Evolutionary conservation across 2,797 vertebrate species (phyloP), one percentile per base, ranked within the genome.

Genomic region (Sebastes minor): DNA sequence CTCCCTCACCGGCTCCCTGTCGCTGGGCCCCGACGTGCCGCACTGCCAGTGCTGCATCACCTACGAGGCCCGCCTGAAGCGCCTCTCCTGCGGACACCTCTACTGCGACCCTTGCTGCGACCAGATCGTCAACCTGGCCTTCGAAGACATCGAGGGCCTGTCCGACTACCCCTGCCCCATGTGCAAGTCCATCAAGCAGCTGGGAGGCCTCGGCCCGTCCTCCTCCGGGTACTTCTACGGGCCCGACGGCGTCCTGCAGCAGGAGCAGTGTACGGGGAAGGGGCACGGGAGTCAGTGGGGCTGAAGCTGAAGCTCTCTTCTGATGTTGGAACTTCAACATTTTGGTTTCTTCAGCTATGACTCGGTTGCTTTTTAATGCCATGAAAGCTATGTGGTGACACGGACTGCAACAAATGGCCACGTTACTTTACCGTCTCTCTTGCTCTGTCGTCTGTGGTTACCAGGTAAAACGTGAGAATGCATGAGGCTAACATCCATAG

Each of bases 101-200:
- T 96, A 95, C 93, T 96, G 96, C 65, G 91, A 90, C 86, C 63
- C 95, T 71, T 96, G 96, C 93, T 91, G 95, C 8, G 93, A 96
- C 87, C 95, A 94, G 83, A 96, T 96, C 32, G 96, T 96, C 90
- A 96, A 96, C 94, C 86, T 95, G 91, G 96, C 96, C 71, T 96
- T 96, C 22, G 93, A 96, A 68, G 96, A 96, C 91, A 96, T 96
- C 25, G 96, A 96, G 91, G 96, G 96, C 6, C 93, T 96, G 72
- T 94, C 94, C 0, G 95, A 96, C 75, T 96, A 95, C 89, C 96
- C 96, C 69, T 96, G 96, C 76, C 96, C 96, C 72, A 90, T 96
- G 88, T 96, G 96, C 92, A 96, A 94, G 90, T 95, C 96, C 82
- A 81, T 95, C 33, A 90, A 86, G 9, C 94, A 94, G 88, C 87